phyloP scores from a whole-genome alignment of 2,113 vertebrate species.

The Zapus hudsonius region DNA sequence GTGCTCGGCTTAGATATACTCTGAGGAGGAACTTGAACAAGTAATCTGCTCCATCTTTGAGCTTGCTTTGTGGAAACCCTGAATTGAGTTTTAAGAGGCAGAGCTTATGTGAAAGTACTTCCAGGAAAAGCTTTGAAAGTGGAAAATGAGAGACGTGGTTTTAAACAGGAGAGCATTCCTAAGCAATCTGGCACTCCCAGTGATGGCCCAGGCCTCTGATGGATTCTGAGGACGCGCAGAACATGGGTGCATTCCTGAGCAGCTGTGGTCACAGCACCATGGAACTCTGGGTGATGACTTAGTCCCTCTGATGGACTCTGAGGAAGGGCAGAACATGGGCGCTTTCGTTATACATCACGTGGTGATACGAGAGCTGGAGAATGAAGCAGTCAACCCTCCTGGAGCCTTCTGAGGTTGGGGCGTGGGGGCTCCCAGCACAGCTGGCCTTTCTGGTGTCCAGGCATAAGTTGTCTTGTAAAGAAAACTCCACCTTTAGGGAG shows the following conservation, averaged over 20 bases:
- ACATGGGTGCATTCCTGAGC: neutral
- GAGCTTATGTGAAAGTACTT: neutral
- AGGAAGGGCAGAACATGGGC: neutral
- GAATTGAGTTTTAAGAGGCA: neutral
- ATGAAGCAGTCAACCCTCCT: neutral
- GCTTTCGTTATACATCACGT: neutral
- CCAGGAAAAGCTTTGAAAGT: neutral
- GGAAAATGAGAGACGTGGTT: neutral
- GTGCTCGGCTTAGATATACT: neutral
- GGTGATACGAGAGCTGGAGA: neutral
- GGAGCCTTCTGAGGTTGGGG: no score
- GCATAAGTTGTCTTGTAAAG: neutral
- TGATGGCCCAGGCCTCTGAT: no score
- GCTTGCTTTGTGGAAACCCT: neutral
- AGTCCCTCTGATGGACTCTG: neutral
- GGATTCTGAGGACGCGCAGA: no score
- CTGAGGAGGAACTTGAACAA: neutral
- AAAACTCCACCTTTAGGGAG: neutral
- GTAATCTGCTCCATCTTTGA: neutral
- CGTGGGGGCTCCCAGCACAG: fast-evolving
- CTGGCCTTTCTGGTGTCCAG: neutral
- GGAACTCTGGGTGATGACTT: neutral
- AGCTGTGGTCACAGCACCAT: neutral
- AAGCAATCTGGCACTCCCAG: no score
- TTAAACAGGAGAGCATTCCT: neutral